Base-by-base conservation (phyloP, 2,797 vertebrate species). In the Protosalanx chinensis region DNA sequence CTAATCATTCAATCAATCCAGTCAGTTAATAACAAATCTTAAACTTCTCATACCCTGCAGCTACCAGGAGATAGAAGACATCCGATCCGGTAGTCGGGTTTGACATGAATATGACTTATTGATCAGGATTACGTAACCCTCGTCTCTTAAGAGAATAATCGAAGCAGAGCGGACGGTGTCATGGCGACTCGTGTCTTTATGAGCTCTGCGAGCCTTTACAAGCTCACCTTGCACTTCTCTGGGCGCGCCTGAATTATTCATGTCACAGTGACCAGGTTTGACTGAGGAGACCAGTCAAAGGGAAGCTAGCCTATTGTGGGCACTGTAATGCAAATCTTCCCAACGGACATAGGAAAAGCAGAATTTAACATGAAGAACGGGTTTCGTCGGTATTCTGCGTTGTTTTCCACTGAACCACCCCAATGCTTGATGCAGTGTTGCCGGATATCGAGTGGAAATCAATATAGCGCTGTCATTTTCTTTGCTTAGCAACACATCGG, bases 211-310 rank as follows among this genome's bases (percentile, higher is more conserved):
- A 2, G 2, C 29, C 15, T 27, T 27, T 27, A 27, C 23, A 27
- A 23, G 77, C 79, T 88, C 79, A 79, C 69, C 71, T 88, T 87
- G 82, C 82, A 59, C 63, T 64, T 7, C 62, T 23, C 65, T 64
- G 71, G 73, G 13, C 51, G 49, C 27, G 35, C 61, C 59, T 90
- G 73, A 89, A 86, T 88, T 84, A 89, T 87, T 87, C 49, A 90
- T 72, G 29, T 18, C 27, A 66, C 56, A 51, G 76, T 71, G 72
- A 72, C 57, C 66, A 16, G 13, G 35, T 72, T 37, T 62, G 70
- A 33, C 33, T 12, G 66, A n/a, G 27, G 35, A 33, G n/a, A 61
- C 18, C 57, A 32, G 37, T 60, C 23, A 7, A 7, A 53, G 33
- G 15, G 33, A 29, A 46, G 20, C 5, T 12, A 15, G 13, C 27